Conservation (phyloP, 2,888 invertebrate species). For the Drosophila yooni region DNA sequence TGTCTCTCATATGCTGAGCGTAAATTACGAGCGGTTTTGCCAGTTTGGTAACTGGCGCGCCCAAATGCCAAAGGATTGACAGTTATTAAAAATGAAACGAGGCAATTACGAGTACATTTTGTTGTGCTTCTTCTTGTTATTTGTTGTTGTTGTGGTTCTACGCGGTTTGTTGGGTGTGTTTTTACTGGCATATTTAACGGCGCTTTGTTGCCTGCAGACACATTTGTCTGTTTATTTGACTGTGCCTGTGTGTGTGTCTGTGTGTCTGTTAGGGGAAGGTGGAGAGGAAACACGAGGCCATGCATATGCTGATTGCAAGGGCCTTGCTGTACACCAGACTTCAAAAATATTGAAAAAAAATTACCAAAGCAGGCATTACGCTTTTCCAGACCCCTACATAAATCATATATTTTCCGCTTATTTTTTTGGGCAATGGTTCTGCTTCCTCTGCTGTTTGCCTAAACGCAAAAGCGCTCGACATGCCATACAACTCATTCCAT, state of each 20-base stretch:
- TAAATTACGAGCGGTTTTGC: constrained; percentile 70
- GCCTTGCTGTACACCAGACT: constrained; percentile 53
- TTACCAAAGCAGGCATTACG: constrained; percentile 42
- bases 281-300: constrained; percentile 39
- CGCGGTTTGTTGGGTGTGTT: constrained; percentile 65
- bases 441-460: constrained; percentile 8
- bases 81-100: constrained; percentile 79
- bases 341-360: constrained; percentile 35
- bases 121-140: constrained; percentile 22
- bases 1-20: constrained; percentile 54
- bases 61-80: constrained; percentile 74
- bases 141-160: constrained; percentile 16
- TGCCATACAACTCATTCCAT: constrained; percentile 51
- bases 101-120: constrained; percentile 73
- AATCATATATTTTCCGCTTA: constrained; percentile 62
- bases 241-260: constrained; percentile 15
- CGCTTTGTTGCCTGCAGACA: constrained; percentile 55
- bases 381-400: constrained; percentile 46
- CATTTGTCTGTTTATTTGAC: constrained; percentile 50
- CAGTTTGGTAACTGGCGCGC: constrained; percentile 71
- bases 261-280: constrained; percentile 13
- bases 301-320: constrained; percentile 76
- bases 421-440: constrained; percentile 21
- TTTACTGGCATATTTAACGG: constrained; percentile 72
- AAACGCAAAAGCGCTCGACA: constrained; percentile 4